Evolutionary conservation across 2,113 vertebrate species (phyloP).

Genomic region (Crocuta crocuta): DNA sequence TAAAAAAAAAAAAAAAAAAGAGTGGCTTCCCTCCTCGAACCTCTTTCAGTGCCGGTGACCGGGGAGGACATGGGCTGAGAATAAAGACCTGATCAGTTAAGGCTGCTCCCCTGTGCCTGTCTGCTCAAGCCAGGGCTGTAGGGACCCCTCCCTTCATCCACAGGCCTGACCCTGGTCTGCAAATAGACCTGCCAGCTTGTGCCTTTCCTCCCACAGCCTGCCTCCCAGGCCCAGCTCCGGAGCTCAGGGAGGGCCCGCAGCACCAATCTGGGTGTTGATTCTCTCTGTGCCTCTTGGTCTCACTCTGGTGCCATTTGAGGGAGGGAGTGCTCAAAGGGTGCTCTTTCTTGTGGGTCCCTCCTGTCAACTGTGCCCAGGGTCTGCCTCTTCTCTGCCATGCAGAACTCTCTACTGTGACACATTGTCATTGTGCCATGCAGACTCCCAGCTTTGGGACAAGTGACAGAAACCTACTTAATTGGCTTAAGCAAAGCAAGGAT

Average conservation of each 20-base stretch:
- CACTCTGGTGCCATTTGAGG: neutral
- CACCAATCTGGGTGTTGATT: neutral
- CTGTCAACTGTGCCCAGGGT: neutral
- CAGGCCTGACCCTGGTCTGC: neutral
- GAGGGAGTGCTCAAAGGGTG: neutral
- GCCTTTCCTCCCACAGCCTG: neutral
- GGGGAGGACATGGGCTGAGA: neutral
- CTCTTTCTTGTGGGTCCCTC: neutral
- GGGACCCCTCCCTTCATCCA: neutral
- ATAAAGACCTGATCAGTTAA: neutral
- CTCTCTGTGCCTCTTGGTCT: neutral
- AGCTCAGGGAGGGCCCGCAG: neutral
- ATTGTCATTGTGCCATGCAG: neutral
- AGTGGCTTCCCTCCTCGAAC: neutral
- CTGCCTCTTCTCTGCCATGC: neutral
- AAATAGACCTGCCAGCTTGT: neutral
- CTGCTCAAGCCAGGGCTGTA: neutral
- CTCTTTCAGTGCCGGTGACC: neutral
- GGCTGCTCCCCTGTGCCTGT: neutral
- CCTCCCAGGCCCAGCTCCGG: neutral
- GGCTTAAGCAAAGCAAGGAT: neutral
- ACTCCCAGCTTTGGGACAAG: neutral
- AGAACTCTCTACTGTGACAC: neutral
- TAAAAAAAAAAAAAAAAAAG: too few species aligned
- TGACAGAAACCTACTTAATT: neutral